Percentiles rank a stretch among this genome's conserved stretches.
These are phyloP conservation scores for Calvadosia cruxmelitensis DNA, from an alignment of 30 jellyfish, hydroid and myxozoan species.

Conservation along the genomic window DNA sequence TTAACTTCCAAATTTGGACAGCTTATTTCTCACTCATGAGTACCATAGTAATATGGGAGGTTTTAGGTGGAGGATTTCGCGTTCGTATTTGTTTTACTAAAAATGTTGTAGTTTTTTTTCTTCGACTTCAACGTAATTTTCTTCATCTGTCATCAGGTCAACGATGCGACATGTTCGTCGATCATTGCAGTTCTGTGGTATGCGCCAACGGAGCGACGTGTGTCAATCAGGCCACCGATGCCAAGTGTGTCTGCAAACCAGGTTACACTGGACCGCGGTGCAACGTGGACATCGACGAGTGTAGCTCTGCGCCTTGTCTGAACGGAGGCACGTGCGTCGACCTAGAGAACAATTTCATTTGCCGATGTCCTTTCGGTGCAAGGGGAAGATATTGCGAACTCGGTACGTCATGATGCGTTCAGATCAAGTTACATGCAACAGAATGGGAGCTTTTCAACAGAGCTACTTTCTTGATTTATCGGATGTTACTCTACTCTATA, in stretches of 20 bases:
- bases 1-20: too few relatives aligned
- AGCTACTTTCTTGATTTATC: neutral
- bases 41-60: too few relatives aligned
- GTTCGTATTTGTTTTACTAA: too few relatives aligned
- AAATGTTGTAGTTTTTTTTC: too few relatives aligned
- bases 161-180: slow-evolving; percentile 32
- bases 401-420: slow-evolving; percentile 14
- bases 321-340: slow-evolving; percentile 62
- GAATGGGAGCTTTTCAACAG: slow-evolving; percentile 2
- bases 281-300: slow-evolving; percentile 37
- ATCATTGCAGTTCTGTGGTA: slow-evolving; percentile 36
- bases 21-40: too few relatives aligned
- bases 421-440: neutral
- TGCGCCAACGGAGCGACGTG: slow-evolving; percentile 71
- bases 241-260: slow-evolving; percentile 44
- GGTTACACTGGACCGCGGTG: slow-evolving; percentile 58
- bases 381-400: slow-evolving; percentile 50
- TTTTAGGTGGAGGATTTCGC: too few relatives aligned
- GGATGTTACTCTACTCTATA: too few relatives aligned
- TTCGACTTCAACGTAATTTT: too few relatives aligned
- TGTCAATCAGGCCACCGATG: slow-evolving; percentile 19
- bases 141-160: too few relatives aligned
- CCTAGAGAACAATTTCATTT: slow-evolving; percentile 33
- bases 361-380: slow-evolving; percentile 66
- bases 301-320: slow-evolving; percentile 61